phyloP scores from a whole-genome alignment of 2,113 vertebrate species.

The Carollia perspicillata region DNA sequence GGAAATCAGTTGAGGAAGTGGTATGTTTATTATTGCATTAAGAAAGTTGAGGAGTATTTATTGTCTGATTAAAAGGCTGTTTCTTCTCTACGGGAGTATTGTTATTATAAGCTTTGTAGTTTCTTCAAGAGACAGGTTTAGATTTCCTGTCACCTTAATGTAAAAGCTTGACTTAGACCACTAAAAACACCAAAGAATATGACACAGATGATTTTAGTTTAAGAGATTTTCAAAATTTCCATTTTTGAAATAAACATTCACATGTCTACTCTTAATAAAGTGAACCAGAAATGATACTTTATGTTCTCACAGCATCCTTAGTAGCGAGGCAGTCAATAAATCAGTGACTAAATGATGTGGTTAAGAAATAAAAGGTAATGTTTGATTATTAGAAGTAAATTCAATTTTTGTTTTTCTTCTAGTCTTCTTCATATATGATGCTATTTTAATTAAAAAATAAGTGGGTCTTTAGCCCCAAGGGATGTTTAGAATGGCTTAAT shows the following conservation, averaged over 20 bases:
- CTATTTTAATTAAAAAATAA: constrained; percentile 11
- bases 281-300: background rate
- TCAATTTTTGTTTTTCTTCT: background rate
- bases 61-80: background rate
- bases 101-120: background rate
- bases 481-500: background rate
- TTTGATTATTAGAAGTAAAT: background rate
- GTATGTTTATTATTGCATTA: background rate
- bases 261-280: background rate
- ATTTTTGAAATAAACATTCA: background rate
- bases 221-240: background rate
- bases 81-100: background rate
- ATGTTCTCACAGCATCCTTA: background rate
- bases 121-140: background rate
- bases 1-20: background rate
- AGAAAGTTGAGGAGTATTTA: constrained; percentile 5
- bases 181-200: background rate
- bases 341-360: background rate
- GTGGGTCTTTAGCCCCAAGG: background rate
- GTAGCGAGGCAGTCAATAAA: background rate
- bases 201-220: background rate
- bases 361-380: background rate
- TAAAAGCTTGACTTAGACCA: background rate
- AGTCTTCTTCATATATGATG: background rate
- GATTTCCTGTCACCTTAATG: background rate